Evolutionary conservation across 2,113 vertebrate species (phyloP).

Genomic region (Erinaceus europaeus): DNA sequence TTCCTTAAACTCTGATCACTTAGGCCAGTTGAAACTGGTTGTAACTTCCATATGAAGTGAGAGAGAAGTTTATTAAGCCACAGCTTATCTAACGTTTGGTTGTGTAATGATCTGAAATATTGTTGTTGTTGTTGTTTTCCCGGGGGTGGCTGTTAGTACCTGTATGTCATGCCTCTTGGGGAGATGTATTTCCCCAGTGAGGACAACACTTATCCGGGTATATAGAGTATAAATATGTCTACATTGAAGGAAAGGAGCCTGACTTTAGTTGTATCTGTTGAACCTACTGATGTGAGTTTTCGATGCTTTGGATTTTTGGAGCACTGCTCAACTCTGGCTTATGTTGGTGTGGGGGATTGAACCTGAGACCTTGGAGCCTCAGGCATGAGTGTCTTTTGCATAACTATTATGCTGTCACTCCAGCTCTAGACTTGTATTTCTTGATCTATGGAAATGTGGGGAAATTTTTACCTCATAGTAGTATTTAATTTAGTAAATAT

Average conservation of each 20-base stretch:
- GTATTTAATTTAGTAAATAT: neutral
- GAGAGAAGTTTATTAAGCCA: neutral
- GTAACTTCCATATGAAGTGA: neutral
- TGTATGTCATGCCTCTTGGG: neutral
- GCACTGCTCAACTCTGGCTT: too few relatives aligned
- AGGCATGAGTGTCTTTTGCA: too few relatives aligned
- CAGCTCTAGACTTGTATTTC: neutral
- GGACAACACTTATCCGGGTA: neutral
- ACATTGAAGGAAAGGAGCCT: too few relatives aligned
- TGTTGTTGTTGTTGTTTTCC: too few relatives aligned
- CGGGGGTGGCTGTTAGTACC: neutral
- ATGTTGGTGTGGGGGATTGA: too few relatives aligned
- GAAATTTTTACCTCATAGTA: neutral
- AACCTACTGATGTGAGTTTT: too few relatives aligned
- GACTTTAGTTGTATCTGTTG: too few relatives aligned
- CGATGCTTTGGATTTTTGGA: too few relatives aligned
- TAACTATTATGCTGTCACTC: too few relatives aligned
- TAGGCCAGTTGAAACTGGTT: neutral
- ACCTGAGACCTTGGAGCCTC: too few relatives aligned
- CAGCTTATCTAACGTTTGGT: neutral
- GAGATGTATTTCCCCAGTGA: neutral
- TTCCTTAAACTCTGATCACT: neutral
- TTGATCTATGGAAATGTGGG: neutral
- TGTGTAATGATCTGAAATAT: neutral
- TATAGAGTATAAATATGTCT: neutral